Conservation (phyloP, 2,113 vertebrate species). For the Ramphastos sulfuratus region DNA sequence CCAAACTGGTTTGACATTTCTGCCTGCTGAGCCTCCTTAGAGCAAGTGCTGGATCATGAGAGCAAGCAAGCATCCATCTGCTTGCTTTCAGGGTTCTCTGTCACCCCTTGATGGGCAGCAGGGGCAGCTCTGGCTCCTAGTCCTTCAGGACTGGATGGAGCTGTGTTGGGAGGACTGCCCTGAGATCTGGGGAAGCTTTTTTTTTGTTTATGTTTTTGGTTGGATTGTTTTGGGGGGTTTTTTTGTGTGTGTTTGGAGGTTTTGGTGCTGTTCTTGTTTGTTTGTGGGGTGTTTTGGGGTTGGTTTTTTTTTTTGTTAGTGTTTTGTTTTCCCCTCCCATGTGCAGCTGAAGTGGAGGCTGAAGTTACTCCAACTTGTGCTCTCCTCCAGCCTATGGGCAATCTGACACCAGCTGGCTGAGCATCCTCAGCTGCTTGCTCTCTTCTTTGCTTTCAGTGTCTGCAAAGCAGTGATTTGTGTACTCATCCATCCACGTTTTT, state of each 20-base stretch:
- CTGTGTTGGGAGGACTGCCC: neutral
- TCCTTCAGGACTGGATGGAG: neutral
- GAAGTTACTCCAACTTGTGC: neutral
- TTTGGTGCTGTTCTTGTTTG: too few relatives aligned
- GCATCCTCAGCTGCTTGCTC: neutral
- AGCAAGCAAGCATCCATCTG: neutral
- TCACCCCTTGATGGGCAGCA: neutral
- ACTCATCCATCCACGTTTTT: neutral
- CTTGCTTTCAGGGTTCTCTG: neutral
- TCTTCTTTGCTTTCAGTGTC: neutral
- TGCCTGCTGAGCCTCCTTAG: neutral
- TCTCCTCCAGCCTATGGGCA: neutral
- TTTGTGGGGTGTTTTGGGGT: too few relatives aligned
- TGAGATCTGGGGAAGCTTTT: neutral
- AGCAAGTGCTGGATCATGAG: neutral
- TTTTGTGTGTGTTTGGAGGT: too few relatives aligned
- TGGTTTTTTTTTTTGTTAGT: too few relatives aligned
- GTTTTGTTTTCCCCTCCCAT: neutral
- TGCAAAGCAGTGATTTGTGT: neutral
- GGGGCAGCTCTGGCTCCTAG: neutral
- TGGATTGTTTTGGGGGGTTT: too few relatives aligned
- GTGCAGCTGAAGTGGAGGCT: neutral
- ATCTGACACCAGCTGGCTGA: accelerated
- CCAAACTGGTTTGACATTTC: neutral
- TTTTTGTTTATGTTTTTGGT: too few relatives aligned